Evolutionary conservation across 2,888 invertebrate genomes (phyloP).

Genomic region (Leptinotarsa juncta): DNA sequence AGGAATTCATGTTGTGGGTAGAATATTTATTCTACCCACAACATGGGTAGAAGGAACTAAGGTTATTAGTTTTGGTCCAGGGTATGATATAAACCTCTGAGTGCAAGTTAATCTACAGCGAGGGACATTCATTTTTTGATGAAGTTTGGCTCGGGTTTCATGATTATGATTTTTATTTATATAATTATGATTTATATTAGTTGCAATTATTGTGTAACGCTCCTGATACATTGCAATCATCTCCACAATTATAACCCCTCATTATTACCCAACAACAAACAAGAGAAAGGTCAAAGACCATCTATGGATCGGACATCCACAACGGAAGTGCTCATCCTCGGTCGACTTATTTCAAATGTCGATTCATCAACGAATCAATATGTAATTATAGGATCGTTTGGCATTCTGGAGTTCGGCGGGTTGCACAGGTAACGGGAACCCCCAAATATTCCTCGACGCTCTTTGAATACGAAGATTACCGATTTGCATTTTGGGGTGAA

Average conservation of each 20-base stretch:
- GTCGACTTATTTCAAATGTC: conserved; percentile 30
- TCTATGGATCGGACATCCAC: not conserved
- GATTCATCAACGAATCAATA: conserved; percentile 51
- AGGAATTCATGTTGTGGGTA: too few relatives aligned
- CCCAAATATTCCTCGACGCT: conserved; percentile 45
- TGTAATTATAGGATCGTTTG: conserved; percentile 55
- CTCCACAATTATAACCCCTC: not conserved
- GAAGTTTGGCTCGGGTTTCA: too few relatives aligned
- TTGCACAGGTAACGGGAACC: conserved; percentile 43
- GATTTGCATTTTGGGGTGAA: conserved; percentile 46
- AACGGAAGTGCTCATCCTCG: conserved; percentile 19
- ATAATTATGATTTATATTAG: too few relatives aligned
- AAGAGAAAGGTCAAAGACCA: conserved; percentile 14
- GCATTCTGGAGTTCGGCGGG: conserved; percentile 40
- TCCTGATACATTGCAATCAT: not conserved
- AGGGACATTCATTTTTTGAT: too few relatives aligned
- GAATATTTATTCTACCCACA: too few relatives aligned
- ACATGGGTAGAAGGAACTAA: too few relatives aligned
- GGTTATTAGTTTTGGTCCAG: too few relatives aligned
- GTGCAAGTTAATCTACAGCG: too few relatives aligned
- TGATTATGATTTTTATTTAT: too few relatives aligned
- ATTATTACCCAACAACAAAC: conserved; percentile 5
- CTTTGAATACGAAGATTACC: conserved; percentile 47
- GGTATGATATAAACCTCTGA: too few relatives aligned
- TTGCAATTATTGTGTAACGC: not conserved